Evolutionary conservation across 2,797 vertebrate species (phyloP), one percentile per base, ranked within the genome.

Genomic region (Sparidentex hasta): DNA sequence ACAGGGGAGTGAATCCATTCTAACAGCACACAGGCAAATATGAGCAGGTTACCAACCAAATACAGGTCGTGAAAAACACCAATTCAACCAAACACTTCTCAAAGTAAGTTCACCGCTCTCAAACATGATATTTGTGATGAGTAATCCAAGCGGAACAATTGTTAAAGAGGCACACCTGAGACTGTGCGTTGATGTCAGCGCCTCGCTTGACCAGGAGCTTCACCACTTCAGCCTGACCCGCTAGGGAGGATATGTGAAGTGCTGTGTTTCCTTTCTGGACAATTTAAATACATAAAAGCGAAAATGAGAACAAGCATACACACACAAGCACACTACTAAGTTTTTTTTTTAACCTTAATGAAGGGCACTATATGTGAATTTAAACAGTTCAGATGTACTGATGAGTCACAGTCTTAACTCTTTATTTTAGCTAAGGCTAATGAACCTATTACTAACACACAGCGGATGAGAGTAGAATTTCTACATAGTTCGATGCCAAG

Each of bases 1-100:
- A 99, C 48, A 99, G 91, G 7, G 98, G 98, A 76, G 98, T 99
- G 87, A 99, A 99, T 74, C 98, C 98, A 96, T 99, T 99, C 98
- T 99, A 66, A 66, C n/a, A 51, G 38, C 23, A 84, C 21, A 78
- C 3, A 65, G 33, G 23, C 44, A 76, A 29, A 61, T 2, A 56
- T 6, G 2, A 46, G 14, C 7, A 4, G 13, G 43, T 62, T 47
- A 77, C 21, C 1, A 23, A 41, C 41, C 29, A 27, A 65, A 14
- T 3, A 44, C 13, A 13, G 50, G 12, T 2, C 11, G 41, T 44
- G 17, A 25, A 52, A 56, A 38, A 38, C 33, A n/a, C n/a, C n/a
- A 62, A 54, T 23, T 46, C 52, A 20, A 18, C 16, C 23, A 23
- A 51, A 27, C n/a, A 64, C 6, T 18, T 7, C 14, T 55, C 1